Evolutionary conservation across 2,888 invertebrate genomes (phyloP), one percentile per base, ranked within the genome.

Genomic region (Perizoma affinitatum): DNA sequence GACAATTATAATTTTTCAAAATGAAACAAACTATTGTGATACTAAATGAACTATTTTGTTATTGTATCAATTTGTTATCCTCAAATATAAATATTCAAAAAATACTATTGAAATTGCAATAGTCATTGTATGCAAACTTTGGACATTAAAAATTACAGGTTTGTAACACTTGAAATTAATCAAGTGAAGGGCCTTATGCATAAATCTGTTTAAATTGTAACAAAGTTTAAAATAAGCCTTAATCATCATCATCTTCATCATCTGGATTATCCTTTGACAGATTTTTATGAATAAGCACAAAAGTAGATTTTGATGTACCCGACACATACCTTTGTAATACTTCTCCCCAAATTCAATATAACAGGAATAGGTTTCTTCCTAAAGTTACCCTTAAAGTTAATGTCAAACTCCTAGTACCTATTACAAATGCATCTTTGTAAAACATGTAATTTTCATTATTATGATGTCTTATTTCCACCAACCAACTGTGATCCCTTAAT

Each of bases 121-220:
- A 3, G 22, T 22, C 22, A 3, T 42, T 42, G 42, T 50, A 50
- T 50, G 50, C 50, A 50, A 42, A 33, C 33, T n/a, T 50, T 50
- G 41, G 50, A 41, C 42, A n/a, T n/a, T 50, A n/a, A 34, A 41
- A 9, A 50, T 33, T 34, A 41, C 42, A 42, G 22, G 22, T 22
- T 22, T 22, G 22, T 22, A 22, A 22, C 3, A 22, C 22, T 22
- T 22, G 22, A 22, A 22, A 22, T 22, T 22, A 22, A 22, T 22
- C 22, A 22, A 3, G 22, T 22, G 22, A 22, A 22, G 22, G 22
- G 22, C 22, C 22, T 22, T 22, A 22, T 3, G 22, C 22, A 22
- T 22, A 22, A 22, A 22, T 22, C 22, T 22, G 22, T 22, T 22
- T 22, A 22, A 22, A 22, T 22, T 22, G 22, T 22, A 22, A 22